Evolutionary conservation across 2,888 invertebrate genomes (phyloP).

Genomic region (Linnaemya vulpina): DNA sequence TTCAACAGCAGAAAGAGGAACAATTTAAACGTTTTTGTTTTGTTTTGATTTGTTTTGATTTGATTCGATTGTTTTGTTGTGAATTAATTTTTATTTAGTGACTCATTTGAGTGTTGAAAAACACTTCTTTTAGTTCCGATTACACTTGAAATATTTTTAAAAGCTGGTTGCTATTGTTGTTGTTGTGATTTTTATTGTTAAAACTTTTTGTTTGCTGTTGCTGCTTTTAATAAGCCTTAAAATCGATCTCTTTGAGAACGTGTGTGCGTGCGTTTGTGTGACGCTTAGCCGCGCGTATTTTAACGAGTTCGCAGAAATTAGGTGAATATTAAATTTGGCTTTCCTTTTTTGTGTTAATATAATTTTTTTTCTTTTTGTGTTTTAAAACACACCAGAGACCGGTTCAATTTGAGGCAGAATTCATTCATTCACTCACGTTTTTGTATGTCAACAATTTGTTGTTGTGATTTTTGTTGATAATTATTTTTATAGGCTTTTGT

Average conservation of each 20-base stretch:
- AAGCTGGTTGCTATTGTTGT: slow-evolving; percentile 37
- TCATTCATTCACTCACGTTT: slow-evolving; percentile 57
- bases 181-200: slow-evolving; percentile 43
- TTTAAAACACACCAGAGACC: slow-evolving; percentile 58
- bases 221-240: slow-evolving; percentile 52
- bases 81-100: slow-evolving; percentile 49
- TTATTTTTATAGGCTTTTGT: slow-evolving; percentile 38
- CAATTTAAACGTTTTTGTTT: not conserved
- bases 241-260: slow-evolving; percentile 38
- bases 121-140: slow-evolving; percentile 62
- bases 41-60: slow-evolving; percentile 7
- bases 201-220: slow-evolving; percentile 25
- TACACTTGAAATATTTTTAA: slow-evolving; percentile 52
- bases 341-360: slow-evolving; percentile 35
- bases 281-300: slow-evolving; percentile 72
- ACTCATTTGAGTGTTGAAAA: slow-evolving; percentile 54
- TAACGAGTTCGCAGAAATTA: slow-evolving; percentile 75
- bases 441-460: slow-evolving; percentile 56
- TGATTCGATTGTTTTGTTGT: not conserved
- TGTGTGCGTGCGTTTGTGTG: slow-evolving; percentile 36
- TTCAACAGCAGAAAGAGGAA: not conserved
- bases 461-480: slow-evolving; percentile 48
- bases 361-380: slow-evolving; percentile 12
- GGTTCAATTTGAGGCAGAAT: slow-evolving; percentile 66
- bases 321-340: slow-evolving; percentile 56